A percentile compares a stretch with the other conserved stretches of the same genome.
phyloP scores from a whole-genome alignment of 2,797 vertebrate genomes.

The Megaceryle alcyon region DNA sequence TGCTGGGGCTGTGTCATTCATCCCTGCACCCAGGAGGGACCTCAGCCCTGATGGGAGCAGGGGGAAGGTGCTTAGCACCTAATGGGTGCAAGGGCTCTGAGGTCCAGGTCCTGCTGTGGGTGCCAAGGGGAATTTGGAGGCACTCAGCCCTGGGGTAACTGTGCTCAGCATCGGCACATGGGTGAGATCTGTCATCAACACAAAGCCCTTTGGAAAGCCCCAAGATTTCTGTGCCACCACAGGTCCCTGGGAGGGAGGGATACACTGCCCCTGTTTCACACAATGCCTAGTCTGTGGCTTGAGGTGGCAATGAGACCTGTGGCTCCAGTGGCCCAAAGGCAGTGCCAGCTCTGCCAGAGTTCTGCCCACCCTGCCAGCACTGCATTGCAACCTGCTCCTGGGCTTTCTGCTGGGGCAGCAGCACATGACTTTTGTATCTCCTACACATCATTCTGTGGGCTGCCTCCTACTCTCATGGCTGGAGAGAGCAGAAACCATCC shows the following conservation, averaged over 20 bases:
- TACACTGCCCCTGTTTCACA: neutral
- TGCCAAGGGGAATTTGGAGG: neutral
- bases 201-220: neutral
- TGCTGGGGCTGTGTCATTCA: neutral
- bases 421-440: neutral
- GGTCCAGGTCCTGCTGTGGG: neutral
- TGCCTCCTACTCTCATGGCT: neutral
- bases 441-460: neutral
- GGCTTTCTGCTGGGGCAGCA: neutral
- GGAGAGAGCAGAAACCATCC: neutral
- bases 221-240: neutral
- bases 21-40: neutral
- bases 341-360: neutral
- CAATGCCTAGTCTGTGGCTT: rapidly evolving
- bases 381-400: rapidly evolving
- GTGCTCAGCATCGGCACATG: rapidly evolving
- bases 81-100: neutral
- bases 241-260: neutral
- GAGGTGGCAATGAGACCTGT: neutral
- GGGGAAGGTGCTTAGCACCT: neutral
- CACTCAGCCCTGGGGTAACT: neutral
- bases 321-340: neutral
- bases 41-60: rapidly evolving
- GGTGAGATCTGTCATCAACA: neutral
- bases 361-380: neutral